phyloP scores from a whole-genome alignment of 1,140 invertebrate genomes.

The Psix sp. region DNA sequence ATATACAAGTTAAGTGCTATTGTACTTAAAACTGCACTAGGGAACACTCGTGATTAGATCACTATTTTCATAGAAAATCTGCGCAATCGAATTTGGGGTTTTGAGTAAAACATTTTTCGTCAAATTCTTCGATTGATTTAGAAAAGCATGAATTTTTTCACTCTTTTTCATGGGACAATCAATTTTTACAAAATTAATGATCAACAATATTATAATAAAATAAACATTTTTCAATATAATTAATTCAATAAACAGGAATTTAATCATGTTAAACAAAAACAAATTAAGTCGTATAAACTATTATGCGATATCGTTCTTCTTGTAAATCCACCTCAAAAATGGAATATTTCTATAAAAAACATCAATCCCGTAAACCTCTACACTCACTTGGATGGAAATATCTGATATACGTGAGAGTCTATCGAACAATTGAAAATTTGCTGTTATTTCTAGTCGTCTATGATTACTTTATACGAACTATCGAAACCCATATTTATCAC shows the following conservation, averaged over 20 bases:
- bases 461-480: background rate
- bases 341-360: slow-evolving; percentile 41
- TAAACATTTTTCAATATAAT: too few species aligned
- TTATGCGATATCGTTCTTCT: background rate
- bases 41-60: slow-evolving; percentile 67
- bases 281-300: background rate
- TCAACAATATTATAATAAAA: too few species aligned
- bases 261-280: too few species aligned
- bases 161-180: background rate
- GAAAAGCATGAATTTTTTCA: slow-evolving; percentile 49
- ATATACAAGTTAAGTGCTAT: slow-evolving; percentile 65
- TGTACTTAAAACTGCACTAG: slow-evolving; percentile 63
- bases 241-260: too few species aligned
- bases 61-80: slow-evolving; percentile 62
- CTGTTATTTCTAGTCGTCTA: background rate
- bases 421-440: slow-evolving; percentile 6
- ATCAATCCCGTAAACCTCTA: slow-evolving; percentile 8
- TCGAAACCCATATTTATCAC: background rate
- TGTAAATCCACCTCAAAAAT: slow-evolving; percentile 45
- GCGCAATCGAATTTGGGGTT: slow-evolving; percentile 54
- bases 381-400: slow-evolving; percentile 21
- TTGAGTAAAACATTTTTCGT: slow-evolving; percentile 25
- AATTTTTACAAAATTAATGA: too few species aligned
- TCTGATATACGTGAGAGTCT: slow-evolving; percentile 14
- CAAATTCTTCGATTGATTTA: slow-evolving; percentile 29